A percentile compares a stretch with the other conserved stretches of the same genome.
These are phyloP conservation scores for Rhinatrema bivittatum DNA, from an alignment of 2,797 vertebrate species.

Conservation along the genomic window DNA sequence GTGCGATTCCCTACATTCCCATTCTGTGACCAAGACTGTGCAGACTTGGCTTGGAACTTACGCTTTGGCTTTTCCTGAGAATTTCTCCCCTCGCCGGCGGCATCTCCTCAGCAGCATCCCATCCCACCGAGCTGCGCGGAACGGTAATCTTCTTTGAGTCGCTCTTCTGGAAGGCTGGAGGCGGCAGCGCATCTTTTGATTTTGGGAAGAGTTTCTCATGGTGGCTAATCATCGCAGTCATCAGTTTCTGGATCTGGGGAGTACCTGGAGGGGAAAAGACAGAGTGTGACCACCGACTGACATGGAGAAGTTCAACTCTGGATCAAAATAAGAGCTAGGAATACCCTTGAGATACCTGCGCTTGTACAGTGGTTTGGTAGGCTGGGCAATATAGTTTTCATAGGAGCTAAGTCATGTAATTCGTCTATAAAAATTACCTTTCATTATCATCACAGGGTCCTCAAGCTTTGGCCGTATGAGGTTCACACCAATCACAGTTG, in stretches of 20 bases:
- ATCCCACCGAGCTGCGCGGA: constrained; percentile 83
- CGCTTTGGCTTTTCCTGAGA: not conserved
- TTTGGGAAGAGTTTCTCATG: constrained; percentile 79
- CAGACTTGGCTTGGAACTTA: constrained; percentile 19
- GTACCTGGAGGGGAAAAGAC: constrained; percentile 61
- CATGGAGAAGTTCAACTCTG: too few relatives aligned
- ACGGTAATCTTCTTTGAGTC: constrained; percentile 63
- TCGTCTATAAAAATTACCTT: too few relatives aligned
- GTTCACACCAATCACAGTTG: constrained; percentile 94
- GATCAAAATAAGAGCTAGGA: too few relatives aligned
- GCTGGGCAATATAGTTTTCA: too few relatives aligned
- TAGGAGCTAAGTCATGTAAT: too few relatives aligned
- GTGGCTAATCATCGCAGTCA: constrained; percentile 89
- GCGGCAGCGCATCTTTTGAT: constrained; percentile 60
- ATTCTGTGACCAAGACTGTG: too few relatives aligned
- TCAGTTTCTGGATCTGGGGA: constrained; percentile 86
- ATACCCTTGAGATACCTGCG: too few relatives aligned
- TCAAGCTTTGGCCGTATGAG: constrained; percentile 85
- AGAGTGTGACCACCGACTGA: not conserved
- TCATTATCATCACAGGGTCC: constrained; percentile 88
- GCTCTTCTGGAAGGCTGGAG: constrained; percentile 47
- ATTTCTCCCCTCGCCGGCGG: constrained; percentile 8
- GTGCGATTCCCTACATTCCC: too few relatives aligned
- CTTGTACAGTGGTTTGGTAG: too few relatives aligned
- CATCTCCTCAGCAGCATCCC: constrained; percentile 75